A percentile compares a stretch with the other conserved stretches of the same genome.
Conservation (phyloP, 2,113 vertebrate genomes). For the Dolichallabes microphthalmus region DNA sequence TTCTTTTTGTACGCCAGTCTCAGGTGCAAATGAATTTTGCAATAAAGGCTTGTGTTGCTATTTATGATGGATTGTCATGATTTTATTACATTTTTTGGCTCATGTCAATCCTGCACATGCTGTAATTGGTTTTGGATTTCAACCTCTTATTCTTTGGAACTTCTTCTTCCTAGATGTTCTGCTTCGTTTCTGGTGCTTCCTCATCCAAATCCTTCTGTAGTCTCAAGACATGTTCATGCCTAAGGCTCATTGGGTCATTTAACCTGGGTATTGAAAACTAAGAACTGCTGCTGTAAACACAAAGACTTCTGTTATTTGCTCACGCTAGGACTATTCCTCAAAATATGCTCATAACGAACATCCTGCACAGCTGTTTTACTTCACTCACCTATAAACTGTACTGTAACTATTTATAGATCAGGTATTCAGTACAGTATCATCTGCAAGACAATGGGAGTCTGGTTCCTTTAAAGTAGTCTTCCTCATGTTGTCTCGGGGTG, state of each 20-base stretch:
- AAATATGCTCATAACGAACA: not conserved
- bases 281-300: not conserved
- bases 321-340: not conserved
- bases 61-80: not conserved
- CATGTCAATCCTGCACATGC: not conserved
- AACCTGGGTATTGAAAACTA: not conserved
- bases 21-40: not conserved
- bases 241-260: not conserved
- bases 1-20: not conserved
- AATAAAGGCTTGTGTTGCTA: not conserved
- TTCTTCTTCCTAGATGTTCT: not conserved
- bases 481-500: not conserved
- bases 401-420: not conserved
- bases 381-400: not conserved
- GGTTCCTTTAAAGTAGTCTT: not conserved
- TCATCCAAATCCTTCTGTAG: not conserved
- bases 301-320: not conserved
- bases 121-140: not conserved
- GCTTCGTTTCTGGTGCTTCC: not conserved
- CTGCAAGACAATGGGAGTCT: not conserved
- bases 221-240: not conserved
- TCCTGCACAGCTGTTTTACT: not conserved
- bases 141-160: not conserved
- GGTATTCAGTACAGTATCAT: not conserved
- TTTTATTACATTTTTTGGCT: not conserved